phyloP scores from a whole-genome alignment of 2,888 invertebrate genomes.

The Noctua janthe region DNA sequence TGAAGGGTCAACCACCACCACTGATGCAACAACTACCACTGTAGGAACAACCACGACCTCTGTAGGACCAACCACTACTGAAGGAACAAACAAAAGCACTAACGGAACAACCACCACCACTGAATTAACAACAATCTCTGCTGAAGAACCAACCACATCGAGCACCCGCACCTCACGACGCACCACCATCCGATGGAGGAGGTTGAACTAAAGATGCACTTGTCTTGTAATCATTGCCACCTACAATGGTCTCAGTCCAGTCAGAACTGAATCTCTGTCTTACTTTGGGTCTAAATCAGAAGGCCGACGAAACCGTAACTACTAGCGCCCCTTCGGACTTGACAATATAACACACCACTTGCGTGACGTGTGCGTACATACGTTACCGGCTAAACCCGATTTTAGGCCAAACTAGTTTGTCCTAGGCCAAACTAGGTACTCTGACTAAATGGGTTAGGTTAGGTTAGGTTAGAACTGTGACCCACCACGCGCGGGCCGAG shows the following conservation, averaged over 20 bases:
- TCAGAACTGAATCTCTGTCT: neutral
- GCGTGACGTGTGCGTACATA: too few species aligned
- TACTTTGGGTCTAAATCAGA: neutral
- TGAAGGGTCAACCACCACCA: neutral
- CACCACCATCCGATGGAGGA: slow-evolving; percentile 38
- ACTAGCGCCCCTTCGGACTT: neutral
- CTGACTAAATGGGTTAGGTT: too few species aligned
- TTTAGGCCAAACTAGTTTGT: too few species aligned
- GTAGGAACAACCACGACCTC: neutral
- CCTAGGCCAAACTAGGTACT: too few species aligned
- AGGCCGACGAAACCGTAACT: neutral
- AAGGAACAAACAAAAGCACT: neutral
- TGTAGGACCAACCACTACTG: too few species aligned
- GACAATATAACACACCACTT: neutral
- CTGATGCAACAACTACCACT: too few species aligned
- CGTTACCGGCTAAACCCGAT: too few species aligned
- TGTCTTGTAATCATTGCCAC: neutral
- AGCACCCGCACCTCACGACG: neutral
- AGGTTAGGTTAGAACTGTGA: too few species aligned
- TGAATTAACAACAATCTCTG: neutral
- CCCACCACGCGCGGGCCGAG: too few species aligned
- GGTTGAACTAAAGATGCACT: slow-evolving; percentile 13
- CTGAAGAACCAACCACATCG: neutral
- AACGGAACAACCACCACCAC: neutral
- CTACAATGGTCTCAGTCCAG: neutral